phyloP scores from a whole-genome alignment of 1,140 invertebrate species.

The Drosophila mauritiana region DNA sequence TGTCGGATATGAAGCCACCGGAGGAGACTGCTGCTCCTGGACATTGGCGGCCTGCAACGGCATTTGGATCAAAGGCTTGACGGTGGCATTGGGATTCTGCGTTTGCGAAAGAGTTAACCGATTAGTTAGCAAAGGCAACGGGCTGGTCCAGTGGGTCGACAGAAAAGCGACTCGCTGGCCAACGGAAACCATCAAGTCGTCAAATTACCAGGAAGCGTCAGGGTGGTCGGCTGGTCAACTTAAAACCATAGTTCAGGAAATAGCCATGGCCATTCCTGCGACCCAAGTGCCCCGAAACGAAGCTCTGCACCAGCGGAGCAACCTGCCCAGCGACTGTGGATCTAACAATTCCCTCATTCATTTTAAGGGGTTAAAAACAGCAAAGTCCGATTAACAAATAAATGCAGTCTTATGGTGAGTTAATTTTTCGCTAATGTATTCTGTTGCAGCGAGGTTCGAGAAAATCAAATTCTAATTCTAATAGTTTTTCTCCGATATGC shows the following conservation, averaged over 20 bases:
- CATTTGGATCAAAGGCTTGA: constrained; percentile 39
- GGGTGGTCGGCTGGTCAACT: constrained; percentile 49
- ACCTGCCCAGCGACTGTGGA: constrained; percentile 44
- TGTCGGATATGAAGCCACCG: not conserved
- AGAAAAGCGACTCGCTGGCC: constrained; percentile 25
- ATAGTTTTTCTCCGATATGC: too few species aligned
- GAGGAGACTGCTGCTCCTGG: not conserved
- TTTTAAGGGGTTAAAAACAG: too few species aligned
- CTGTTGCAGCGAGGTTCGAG: too few species aligned
- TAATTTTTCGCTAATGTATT: not conserved
- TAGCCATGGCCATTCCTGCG: constrained; percentile 84
- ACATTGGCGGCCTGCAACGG: constrained; percentile 2
- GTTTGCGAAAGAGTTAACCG: constrained; percentile 28
- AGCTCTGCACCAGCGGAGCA: constrained; percentile 48
- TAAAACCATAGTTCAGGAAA: constrained; percentile 84
- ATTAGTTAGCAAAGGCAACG: not conserved
- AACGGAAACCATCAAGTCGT: constrained; percentile 29
- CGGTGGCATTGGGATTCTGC: constrained; percentile 59
- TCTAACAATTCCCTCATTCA: not conserved
- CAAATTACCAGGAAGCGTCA: constrained; percentile 9
- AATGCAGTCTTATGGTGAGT: too few species aligned
- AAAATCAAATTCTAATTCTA: too few species aligned
- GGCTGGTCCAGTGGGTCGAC: constrained; percentile 11
- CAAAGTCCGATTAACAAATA: too few species aligned
- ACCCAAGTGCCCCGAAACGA: constrained; percentile 79